Conservation (phyloP, 37 sponge, comb jelly and placozoan genomes). For the Geodia barretti region DNA sequence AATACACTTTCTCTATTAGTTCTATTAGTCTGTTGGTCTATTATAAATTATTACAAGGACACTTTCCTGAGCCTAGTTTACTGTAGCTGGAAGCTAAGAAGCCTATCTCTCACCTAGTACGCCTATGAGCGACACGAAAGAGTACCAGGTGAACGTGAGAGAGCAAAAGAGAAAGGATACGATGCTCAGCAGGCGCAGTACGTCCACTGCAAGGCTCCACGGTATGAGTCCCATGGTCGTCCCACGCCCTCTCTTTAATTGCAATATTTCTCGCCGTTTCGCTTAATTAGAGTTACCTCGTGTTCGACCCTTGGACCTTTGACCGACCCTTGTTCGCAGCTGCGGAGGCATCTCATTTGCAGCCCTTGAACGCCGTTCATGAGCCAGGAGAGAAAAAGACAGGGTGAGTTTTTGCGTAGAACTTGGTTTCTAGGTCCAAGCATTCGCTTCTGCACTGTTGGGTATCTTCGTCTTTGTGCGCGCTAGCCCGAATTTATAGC, state of each 20-base stretch:
- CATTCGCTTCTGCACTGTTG: not conserved
- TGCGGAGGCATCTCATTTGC: too few relatives aligned
- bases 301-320: not conserved
- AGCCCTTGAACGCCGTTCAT: too few relatives aligned
- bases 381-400: conserved; percentile 23
- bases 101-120: conserved; percentile 30
- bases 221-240: conserved; percentile 21
- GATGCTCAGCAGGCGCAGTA: conserved; percentile 48
- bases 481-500: too few relatives aligned
- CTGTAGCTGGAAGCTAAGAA: not conserved
- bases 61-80: too few relatives aligned
- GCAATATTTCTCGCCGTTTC: too few relatives aligned
- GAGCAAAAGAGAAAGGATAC: conserved; percentile 48
- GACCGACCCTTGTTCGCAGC: not conserved
- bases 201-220: conserved; percentile 68
- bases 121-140: conserved; percentile 43
- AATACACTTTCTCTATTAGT: too few relatives aligned
- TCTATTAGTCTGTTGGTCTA: too few relatives aligned
- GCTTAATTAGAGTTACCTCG: too few relatives aligned
- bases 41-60: too few relatives aligned
- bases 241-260: too few relatives aligned
- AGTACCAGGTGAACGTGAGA: conserved; percentile 58
- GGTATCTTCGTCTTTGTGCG: not conserved
- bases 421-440: too few relatives aligned
- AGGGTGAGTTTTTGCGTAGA: too few relatives aligned